phyloP scores from a whole-genome alignment of 2,113 vertebrate genomes.

The Coregonus clupeaformis region DNA sequence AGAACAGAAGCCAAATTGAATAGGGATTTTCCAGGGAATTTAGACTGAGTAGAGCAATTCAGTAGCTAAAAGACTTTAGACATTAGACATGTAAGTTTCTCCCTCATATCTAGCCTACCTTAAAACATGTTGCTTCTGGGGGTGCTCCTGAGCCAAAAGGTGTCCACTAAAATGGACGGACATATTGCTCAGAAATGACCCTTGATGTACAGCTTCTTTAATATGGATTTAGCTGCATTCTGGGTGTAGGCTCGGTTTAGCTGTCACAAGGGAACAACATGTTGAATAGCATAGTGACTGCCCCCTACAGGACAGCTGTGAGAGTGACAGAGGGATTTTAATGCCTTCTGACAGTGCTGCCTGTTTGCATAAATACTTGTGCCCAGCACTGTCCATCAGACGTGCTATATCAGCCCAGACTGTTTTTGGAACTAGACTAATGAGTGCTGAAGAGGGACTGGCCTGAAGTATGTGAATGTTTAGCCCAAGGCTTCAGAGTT shows the following conservation, averaged over 20 bases:
- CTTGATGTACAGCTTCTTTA: too few species aligned
- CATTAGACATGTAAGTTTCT: background rate
- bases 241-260: too few species aligned
- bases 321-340: background rate
- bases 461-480: conserved; percentile 28
- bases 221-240: too few species aligned
- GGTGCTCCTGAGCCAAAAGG: too few species aligned
- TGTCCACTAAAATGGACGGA: too few species aligned
- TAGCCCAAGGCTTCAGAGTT: conserved; percentile 26
- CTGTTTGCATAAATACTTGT: background rate
- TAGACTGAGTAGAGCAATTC: background rate
- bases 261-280: background rate
- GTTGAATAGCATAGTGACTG: background rate
- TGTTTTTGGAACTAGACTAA: conserved; percentile 11
- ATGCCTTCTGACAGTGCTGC: background rate
- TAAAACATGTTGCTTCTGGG: too few species aligned
- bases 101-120: background rate
- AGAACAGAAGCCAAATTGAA: background rate
- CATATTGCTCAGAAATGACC: too few species aligned
- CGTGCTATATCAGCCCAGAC: background rate
- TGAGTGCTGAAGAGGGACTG: conserved; percentile 17
- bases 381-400: background rate
- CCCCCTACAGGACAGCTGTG: background rate
- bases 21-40: background rate
- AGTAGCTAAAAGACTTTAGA: background rate